A percentile compares a stretch with the other conserved stretches of the same genome.
phyloP scores from a whole-genome alignment of 1,140 invertebrate genomes.

The Adoxophyes honmai region DNA sequence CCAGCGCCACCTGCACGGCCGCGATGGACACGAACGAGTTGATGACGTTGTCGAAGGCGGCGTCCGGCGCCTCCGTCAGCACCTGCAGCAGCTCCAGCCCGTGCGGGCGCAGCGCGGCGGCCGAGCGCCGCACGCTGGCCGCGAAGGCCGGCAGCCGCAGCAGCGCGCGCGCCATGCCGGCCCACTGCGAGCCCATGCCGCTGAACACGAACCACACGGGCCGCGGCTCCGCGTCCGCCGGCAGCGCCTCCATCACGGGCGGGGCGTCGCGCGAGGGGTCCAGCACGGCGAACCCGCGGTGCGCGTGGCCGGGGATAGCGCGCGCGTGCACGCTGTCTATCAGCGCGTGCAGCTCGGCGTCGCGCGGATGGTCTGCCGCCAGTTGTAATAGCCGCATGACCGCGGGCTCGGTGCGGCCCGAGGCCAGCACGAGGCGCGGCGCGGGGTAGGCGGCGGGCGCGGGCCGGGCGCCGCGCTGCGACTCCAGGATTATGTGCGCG shows the following conservation, averaged over 20 bases:
- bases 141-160: constrained; percentile 89
- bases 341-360: constrained; percentile 88
- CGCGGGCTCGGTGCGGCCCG: constrained; percentile 91
- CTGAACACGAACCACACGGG: constrained; percentile 97
- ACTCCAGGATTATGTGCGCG: constrained; percentile 91
- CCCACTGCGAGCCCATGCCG: constrained; percentile 98
- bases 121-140: constrained; percentile 85
- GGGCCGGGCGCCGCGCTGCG: constrained; percentile 74
- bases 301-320: constrained; percentile 83
- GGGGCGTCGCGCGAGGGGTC: constrained; percentile 60
- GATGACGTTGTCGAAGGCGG: constrained; percentile 89
- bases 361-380: constrained; percentile 77
- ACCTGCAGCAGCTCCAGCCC: constrained; percentile 90
- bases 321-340: constrained; percentile 85
- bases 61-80: constrained; percentile 85
- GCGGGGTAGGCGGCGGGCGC: constrained; percentile 59
- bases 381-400: constrained; percentile 84
- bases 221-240: constrained; percentile 77
- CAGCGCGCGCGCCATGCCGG: constrained; percentile 93
- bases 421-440: constrained; percentile 87
- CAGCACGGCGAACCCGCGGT: constrained; percentile 87
- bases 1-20: constrained; percentile 95
- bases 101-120: constrained; percentile 85
- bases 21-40: constrained; percentile 96
- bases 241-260: constrained; percentile 54